Percentiles rank a stretch among this genome's conserved stretches.
Evolutionary conservation across 2,797 vertebrate genomes (phyloP).

Genomic region (Megalops cyprinoides): DNA sequence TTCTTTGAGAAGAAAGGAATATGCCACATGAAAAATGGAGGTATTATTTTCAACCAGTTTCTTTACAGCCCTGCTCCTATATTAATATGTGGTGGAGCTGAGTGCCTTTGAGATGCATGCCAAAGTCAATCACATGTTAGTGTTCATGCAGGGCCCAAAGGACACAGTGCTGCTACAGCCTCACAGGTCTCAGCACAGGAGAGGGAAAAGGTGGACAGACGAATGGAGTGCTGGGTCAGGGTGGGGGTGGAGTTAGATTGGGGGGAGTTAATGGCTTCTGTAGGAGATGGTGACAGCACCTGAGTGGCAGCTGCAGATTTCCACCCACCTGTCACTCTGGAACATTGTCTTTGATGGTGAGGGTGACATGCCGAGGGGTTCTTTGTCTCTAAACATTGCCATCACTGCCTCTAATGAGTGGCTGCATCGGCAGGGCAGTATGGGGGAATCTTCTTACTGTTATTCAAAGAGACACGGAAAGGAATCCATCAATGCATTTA

Average conservation of each 20-base stretch:
- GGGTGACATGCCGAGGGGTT: background rate
- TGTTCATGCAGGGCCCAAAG: background rate
- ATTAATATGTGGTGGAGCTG: conserved; percentile 26
- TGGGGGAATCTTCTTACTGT: background rate
- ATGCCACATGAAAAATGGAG: conserved; percentile 59
- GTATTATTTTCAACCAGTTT: conserved; percentile 67
- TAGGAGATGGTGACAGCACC: conserved; percentile 9
- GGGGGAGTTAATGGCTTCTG: background rate
- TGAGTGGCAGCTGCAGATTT: background rate
- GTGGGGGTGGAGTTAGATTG: no score
- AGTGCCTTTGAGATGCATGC: conserved; percentile 21
- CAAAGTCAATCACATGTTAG: conserved; percentile 22
- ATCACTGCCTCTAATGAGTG: background rate
- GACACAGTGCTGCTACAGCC: background rate
- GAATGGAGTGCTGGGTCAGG: background rate
- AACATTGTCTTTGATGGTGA: conserved; percentile 11
- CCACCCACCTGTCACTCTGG: conserved; percentile 23
- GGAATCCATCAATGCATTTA: background rate
- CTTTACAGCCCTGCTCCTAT: conserved; percentile 44
- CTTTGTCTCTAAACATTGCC: background rate
- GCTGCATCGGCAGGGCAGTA: background rate
- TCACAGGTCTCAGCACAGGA: background rate
- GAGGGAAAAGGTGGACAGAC: background rate
- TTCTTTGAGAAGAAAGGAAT: conserved; percentile 65
- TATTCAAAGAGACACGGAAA: conserved; percentile 10